These are phyloP conservation scores for Dromiciops gliroides DNA, from an alignment of 2,113 vertebrate genomes.

Conservation along the genomic window DNA sequence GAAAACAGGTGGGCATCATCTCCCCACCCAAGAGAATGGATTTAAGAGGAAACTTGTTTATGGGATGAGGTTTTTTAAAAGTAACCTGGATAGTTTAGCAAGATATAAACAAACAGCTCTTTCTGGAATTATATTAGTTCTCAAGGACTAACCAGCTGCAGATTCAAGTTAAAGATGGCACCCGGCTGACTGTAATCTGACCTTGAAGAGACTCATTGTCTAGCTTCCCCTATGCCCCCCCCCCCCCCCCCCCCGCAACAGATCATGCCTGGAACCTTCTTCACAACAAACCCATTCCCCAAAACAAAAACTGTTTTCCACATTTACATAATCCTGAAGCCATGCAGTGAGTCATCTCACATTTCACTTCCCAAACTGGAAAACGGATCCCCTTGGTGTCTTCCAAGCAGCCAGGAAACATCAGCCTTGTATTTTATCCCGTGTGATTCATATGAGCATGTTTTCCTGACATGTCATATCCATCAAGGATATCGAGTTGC, in stretches of 20 bases:
- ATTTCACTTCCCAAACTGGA: conserved; percentile 28
- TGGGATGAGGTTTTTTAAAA: conserved; percentile 76
- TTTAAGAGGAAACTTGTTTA: conserved; percentile 79
- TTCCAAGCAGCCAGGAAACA: conserved; percentile 47
- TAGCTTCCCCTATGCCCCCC: not conserved
- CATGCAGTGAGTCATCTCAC: conserved; percentile 40
- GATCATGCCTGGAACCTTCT: conserved; percentile 40
- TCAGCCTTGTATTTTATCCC: conserved; percentile 28
- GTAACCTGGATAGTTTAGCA: conserved; percentile 77
- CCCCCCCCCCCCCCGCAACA: no score
- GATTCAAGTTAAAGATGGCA: conserved; percentile 47
- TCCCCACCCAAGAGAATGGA: conserved; percentile 70
- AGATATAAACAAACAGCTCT: conserved; percentile 75
- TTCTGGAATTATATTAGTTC: conserved; percentile 71
- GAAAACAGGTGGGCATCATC: conserved; percentile 78
- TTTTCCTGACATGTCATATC: conserved; percentile 4
- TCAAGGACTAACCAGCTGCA: conserved; percentile 68
- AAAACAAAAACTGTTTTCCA: conserved; percentile 29
- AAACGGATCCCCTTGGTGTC: not conserved
- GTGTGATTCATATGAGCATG: not conserved
- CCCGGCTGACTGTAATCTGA: conserved; percentile 56
- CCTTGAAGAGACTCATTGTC: conserved; percentile 70
- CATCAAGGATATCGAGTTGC: conserved; percentile 36
- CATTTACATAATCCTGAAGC: conserved; percentile 41
- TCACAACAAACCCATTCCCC: not conserved